phyloP scores from a whole-genome alignment of 2,888 invertebrate species.

The Mimumesa dahlbomi region DNA sequence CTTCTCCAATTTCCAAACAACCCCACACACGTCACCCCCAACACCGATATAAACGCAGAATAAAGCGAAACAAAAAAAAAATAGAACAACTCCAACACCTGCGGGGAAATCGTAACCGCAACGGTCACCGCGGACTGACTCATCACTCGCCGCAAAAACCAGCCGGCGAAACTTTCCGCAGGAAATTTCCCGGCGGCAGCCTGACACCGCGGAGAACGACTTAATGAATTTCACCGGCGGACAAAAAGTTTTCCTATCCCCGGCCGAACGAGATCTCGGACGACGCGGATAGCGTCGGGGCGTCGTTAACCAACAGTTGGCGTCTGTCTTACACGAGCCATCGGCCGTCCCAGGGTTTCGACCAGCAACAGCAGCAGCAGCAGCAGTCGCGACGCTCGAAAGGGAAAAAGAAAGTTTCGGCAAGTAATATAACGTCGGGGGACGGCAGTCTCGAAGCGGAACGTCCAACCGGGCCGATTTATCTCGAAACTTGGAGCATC shows the following conservation, averaged over 20 bases:
- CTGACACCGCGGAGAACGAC: conserved; percentile 11
- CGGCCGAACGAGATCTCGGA: not conserved
- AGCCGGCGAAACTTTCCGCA: not conserved
- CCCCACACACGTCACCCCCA: no score
- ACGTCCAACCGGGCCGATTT: conserved; percentile 65
- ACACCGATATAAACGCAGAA: no score
- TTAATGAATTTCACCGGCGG: conserved; percentile 44
- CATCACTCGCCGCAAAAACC: no score
- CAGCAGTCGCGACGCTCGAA: conserved; percentile 30
- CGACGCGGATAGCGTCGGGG: conserved; percentile 3
- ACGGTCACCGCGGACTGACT: no score
- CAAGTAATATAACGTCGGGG: conserved; percentile 71
- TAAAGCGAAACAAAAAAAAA: no score
- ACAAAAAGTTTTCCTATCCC: conserved; percentile 47
- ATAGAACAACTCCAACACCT: no score
- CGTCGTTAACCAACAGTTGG: conserved; percentile 58
- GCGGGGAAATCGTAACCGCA: no score
- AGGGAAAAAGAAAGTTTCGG: conserved; percentile 60
- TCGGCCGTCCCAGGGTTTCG: conserved; percentile 11
- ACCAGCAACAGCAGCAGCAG: conserved; percentile 3
- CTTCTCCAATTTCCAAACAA: no score
- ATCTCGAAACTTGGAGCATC: conserved; percentile 66
- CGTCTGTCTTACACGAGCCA: conserved; percentile 34
- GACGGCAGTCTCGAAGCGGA: conserved; percentile 34
- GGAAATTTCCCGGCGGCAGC: conserved; percentile 3